Conservation (phyloP, 2,113 vertebrate genomes). For the Ammospiza nelsoni region DNA sequence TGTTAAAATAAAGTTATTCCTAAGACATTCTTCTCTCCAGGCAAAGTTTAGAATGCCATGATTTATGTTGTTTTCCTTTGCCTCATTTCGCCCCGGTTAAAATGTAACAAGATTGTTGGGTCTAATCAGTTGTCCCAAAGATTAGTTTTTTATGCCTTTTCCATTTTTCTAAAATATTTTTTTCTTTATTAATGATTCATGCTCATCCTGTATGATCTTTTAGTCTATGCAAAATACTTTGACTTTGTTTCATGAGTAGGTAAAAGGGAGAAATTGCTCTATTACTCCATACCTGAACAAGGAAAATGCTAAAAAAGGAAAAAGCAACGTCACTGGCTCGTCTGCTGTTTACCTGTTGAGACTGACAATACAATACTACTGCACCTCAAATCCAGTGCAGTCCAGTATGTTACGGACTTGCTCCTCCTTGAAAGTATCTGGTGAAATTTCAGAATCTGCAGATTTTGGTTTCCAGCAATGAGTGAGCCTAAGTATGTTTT, state of each 20-base stretch:
- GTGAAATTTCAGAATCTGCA: neutral
- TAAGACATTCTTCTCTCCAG: neutral
- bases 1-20: neutral
- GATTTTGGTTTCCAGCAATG: neutral
- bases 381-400: neutral
- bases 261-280: neutral
- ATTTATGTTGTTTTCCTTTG: neutral
- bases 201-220: neutral
- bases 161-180: neutral
- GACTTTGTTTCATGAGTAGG: neutral
- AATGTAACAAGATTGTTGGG: neutral
- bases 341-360: neutral
- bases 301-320: neutral
- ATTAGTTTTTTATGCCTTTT: neutral
- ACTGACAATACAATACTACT: neutral
- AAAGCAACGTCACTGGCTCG: neutral
- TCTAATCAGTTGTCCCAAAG: neutral
- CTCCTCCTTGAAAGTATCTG: neutral
- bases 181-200: neutral
- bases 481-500: neutral
- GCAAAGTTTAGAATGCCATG: neutral
- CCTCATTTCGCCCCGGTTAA: neutral
- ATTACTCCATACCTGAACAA: neutral
- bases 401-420: neutral
- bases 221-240: neutral